Base-by-base conservation (phyloP, 2,888 invertebrate genomes). In the Drosophila paranaensis region DNA sequence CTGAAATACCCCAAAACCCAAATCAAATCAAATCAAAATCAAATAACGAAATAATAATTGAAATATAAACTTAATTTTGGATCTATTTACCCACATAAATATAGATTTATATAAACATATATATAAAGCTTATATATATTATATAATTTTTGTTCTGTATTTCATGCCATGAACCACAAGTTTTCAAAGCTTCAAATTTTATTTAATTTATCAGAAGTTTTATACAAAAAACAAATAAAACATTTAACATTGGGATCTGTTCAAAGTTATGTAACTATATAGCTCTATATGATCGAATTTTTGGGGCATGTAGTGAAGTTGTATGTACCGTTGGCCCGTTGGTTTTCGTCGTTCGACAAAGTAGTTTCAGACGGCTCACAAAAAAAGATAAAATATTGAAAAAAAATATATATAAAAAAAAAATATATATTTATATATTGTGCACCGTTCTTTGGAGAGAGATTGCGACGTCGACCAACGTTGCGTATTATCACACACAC, bases 241-340 rank as follows among this genome's bases (percentile, higher is more conserved):
- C 68, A 83, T 83, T 75, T 77, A 70, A 70, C 82, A 84, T 89
- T 89, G 89, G 89, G 86, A 86, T 86, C 86, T 86, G 86, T 86
- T 86, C 86, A 89, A 89, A 89, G 88, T 73, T 80, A 71, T 80
- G 76, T 88, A 75, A 77, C 65, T 70, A 64, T 78, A 74, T 58
- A 69, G 62, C 67, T 73, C 50, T 71, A 69, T 63, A 71, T 68
- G 56, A 82, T 60, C 69, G 69, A 50, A 81, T 75, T 62, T 65
- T 67, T 74, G 84, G 88, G 84, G 78, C 83, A 61, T 80, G 81
- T 84, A 73, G 80, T 72, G 58, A 61, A 77, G 82, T 82, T 88
- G 82, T 85, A 72, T 74, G 73, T 82, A 68, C 67, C 45, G 14
- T 27, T 45, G 71, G 65, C 68, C 71, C 77, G 70, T 55, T 85